Conservation (phyloP, 2,888 invertebrate species). For the Ligdia adustata region DNA sequence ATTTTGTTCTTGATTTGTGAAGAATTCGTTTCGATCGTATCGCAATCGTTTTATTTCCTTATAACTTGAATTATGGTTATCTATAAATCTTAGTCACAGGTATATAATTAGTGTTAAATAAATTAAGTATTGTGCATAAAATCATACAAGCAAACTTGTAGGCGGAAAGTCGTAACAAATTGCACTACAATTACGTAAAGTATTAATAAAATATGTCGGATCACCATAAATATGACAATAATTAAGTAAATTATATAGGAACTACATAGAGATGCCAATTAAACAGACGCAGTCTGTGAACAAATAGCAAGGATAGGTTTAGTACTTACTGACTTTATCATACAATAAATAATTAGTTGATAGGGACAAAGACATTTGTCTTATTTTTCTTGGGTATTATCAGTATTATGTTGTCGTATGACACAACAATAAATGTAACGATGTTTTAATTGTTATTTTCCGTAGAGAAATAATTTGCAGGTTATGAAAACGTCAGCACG, state of each 20-base stretch:
- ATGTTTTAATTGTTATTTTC: too few relatives aligned
- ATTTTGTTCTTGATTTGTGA: too few relatives aligned
- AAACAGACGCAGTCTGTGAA: not conserved
- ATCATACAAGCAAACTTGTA: not conserved
- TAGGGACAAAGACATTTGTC: not conserved
- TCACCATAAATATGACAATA: conserved; percentile 14
- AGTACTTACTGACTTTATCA: too few relatives aligned
- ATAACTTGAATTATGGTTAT: too few relatives aligned
- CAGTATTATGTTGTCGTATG: not conserved
- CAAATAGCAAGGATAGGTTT: not conserved
- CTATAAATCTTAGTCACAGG: too few relatives aligned
- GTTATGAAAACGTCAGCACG: too few relatives aligned
- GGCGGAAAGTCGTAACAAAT: conserved; percentile 8
- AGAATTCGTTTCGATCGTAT: too few relatives aligned
- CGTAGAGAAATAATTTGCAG: too few relatives aligned
- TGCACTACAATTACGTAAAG: conserved; percentile 4
- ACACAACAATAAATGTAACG: too few relatives aligned
- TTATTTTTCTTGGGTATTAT: not conserved
- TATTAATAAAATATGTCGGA: conserved; percentile 7
- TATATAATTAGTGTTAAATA: too few relatives aligned
- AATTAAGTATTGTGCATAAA: not conserved
- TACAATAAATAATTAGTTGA: too few relatives aligned
- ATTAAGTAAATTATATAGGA: conserved; percentile 19
- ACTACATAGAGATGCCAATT: conserved; percentile 1
- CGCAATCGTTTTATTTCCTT: too few relatives aligned